A percentile compares a stretch with the other conserved stretches of the same genome.
phyloP scores from a whole-genome alignment of 2,113 vertebrate genomes.

The Odocoileus virginianus region DNA sequence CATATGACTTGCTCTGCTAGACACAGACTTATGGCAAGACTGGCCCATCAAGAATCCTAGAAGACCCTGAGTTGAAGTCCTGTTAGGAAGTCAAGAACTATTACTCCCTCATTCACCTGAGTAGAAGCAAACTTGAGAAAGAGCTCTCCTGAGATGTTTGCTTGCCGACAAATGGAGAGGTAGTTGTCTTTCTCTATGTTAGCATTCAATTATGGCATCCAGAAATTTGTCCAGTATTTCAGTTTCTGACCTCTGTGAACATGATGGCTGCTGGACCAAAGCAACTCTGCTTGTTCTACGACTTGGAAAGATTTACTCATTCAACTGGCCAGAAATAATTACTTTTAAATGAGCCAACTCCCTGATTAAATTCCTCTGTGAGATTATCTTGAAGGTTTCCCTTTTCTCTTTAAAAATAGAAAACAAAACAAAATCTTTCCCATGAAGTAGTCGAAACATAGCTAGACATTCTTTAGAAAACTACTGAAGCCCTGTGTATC shows the following conservation, averaged over 20 bases:
- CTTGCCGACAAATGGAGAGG: not conserved
- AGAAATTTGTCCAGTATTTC: not conserved
- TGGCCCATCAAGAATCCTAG: not conserved
- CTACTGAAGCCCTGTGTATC: not conserved
- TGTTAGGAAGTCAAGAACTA: not conserved
- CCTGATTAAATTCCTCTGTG: not conserved
- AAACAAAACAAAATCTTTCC: not conserved
- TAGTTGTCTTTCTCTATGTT: accelerated
- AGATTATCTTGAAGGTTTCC: not conserved
- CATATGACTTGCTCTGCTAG: not conserved
- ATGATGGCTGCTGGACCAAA: not conserved
- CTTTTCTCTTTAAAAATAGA: not conserved
- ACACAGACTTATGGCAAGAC: not conserved
- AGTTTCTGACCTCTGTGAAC: not conserved
- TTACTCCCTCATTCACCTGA: not conserved
- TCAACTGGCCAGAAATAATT: not conserved
- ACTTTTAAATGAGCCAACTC: not conserved
- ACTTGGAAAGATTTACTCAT: not conserved
- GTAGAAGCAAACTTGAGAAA: not conserved
- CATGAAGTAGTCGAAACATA: not conserved
- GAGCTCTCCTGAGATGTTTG: not conserved
- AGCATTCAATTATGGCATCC: not conserved
- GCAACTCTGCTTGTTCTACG: not conserved
- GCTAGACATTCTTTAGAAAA: not conserved
- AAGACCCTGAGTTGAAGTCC: not conserved